These are phyloP conservation scores for Epinephelus malabaricus DNA, from an alignment of 2,797 vertebrate species.

Conservation along the genomic window DNA sequence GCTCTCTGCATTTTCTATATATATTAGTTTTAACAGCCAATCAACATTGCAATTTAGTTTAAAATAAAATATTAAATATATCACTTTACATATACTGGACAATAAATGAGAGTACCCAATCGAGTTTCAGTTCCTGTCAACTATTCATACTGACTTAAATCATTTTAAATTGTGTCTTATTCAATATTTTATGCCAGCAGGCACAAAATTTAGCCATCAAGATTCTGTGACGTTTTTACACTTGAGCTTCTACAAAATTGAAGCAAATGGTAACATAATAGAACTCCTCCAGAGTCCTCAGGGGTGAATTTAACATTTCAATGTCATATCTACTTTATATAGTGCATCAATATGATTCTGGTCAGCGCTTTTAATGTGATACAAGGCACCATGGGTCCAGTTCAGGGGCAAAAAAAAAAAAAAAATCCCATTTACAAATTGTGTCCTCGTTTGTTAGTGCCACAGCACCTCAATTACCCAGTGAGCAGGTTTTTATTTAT, in stretches of 20 bases:
- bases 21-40: background rate
- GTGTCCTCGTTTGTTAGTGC: constrained; percentile 88
- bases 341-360: constrained; percentile 75
- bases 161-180: constrained; percentile 37
- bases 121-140: constrained; percentile 21
- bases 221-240: constrained; percentile 36
- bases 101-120: background rate
- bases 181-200: constrained; percentile 22
- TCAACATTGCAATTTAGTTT: background rate
- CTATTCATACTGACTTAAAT: constrained; percentile 10
- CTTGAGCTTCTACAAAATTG: constrained; percentile 46
- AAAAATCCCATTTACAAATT: constrained; percentile 86
- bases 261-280: constrained; percentile 53
- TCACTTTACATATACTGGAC: background rate
- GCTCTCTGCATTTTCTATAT: background rate
- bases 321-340: constrained; percentile 62
- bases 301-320: constrained; percentile 60
- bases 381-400: constrained; percentile 76
- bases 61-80: background rate
- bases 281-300: constrained; percentile 46
- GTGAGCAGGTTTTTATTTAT: constrained; percentile 90
- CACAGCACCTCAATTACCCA: constrained; percentile 88
- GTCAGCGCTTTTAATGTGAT: constrained; percentile 80
- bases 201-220: constrained; percentile 51
- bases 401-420: constrained; percentile 71